Evolutionary conservation across 1,140 invertebrate species (phyloP), one percentile per base, ranked within the genome.

Genomic region (Hycleus cichorii): DNA sequence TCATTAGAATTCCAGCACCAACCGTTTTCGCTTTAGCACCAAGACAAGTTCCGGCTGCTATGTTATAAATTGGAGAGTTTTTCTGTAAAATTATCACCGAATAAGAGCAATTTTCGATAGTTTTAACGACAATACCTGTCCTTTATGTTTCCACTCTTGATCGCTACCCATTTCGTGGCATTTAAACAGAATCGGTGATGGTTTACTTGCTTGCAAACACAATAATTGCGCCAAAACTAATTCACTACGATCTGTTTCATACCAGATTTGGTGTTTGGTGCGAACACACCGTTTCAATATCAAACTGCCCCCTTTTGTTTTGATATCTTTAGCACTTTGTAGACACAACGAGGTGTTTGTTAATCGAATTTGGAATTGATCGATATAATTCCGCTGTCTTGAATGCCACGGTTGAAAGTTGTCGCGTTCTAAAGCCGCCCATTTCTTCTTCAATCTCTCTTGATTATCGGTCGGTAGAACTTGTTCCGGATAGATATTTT

Each of bases 141-240:
- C 80, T 63, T 84, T 86, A 65, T 89, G 83, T 52, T 83, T 85
- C 94, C 93, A 97, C 62, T 91, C 89, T 74, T 97, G 94, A 62
- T 86, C 81, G 1, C 89, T 90, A 11, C 90, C 86, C 79, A 91
- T 88, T 72, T 95, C 92, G 71, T 95, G 92, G 69, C 95, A 97
- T 75, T 97, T 97, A 53, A 85, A 84, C 6, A 97, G 74, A 46
- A 83, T 76, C 0, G 91, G 89, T 44, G 71, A 66, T 38, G 80
- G 74, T 39, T 81, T 77, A 44, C 81, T 74, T 3, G 88, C 84
- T 75, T 96, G 92, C 53, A 97, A 69, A 71, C 95, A 97, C 1
- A 95, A 74, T 24, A 92, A 77, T 62, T 90, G 84, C 1, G 87
- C 88, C 27, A 97, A 75, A 10, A 94, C 83, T n/a, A 97, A 72